Conservation (phyloP, 2,113 vertebrate species). For the Leptodactylus fuscus region DNA sequence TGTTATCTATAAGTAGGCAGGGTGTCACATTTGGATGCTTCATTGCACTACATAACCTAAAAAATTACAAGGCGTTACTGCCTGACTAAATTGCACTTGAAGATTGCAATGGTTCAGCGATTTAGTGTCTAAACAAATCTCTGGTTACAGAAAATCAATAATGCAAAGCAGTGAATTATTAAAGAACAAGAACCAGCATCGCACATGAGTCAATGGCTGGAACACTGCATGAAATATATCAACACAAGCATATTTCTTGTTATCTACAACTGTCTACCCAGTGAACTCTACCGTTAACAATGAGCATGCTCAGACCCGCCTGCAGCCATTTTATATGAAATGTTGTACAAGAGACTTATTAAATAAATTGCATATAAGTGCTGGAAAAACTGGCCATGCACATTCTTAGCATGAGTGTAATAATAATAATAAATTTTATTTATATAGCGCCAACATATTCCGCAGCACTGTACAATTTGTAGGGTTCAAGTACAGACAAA, state of each 20-base stretch:
- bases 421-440: no score
- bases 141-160: slow-evolving; percentile 24
- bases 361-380: no score
- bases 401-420: no score
- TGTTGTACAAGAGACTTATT: not conserved
- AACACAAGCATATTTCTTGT: not conserved
- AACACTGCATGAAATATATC: not conserved
- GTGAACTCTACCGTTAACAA: not conserved
- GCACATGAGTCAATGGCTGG: not conserved
- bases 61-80: not conserved
- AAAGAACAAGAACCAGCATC: not conserved
- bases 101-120: slow-evolving; percentile 24
- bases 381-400: no score
- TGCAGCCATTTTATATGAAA: not conserved
- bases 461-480: no score
- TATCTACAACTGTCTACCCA: not conserved
- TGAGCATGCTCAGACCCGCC: not conserved
- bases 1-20: not conserved
- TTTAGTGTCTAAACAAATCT: slow-evolving; percentile 30
- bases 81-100: slow-evolving; percentile 21
- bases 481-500: no score
- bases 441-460: no score
- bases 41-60: not conserved
- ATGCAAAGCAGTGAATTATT: slow-evolving; percentile 32
- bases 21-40: not conserved